Base-by-base conservation (phyloP, 2,113 vertebrate species). In the Smithornis capensis region DNA sequence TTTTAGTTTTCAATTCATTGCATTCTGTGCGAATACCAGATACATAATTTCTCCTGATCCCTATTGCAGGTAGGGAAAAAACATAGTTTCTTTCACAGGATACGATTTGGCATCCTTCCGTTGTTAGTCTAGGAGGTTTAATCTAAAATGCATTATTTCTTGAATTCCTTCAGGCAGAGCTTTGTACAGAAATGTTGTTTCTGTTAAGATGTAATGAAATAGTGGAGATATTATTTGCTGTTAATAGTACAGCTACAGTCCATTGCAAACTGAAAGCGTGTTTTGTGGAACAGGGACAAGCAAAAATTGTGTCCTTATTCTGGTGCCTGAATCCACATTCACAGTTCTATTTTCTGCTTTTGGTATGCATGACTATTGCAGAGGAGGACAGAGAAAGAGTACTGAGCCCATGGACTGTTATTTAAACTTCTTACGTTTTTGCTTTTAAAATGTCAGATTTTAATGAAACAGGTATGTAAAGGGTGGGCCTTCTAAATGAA, bases 241-340 rank as follows among this genome's bases (percentile, higher is more conserved):
- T 38, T 94, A 92, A 96, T 97, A 97, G 96, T 57, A 52, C 88
- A 88, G 75, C 82, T 90, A 90, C 82, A 97, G 95, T 96, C 75
- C 57, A 23, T 8, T 52, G 84, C 82, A 92, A 96, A 95, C 94
- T 97, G 96, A 97, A 96, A 97, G 96, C 95, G 0, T 77, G 88
- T 96, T 96, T 95, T 96, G 94, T 96, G 95, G 73, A 95, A 90
- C 64, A 47, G 64, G 44, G 37, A 92, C 92, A 96, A 87, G 90
- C 53, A 91, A 96, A 97, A 96, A 97, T 49, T 83, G 82, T 44
- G 85, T 94, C 92, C 95, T 96, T 94, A 96, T 97, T 97, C 95
- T 97, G 79, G 64, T 87, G 94, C 50, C 90, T 95, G 94, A 95
- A 85, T 97, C 96, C 92, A 92, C 79, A 60, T 96, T 93, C 93